A percentile compares a stretch with the other conserved stretches of the same genome.
Conservation (phyloP, 2,888 invertebrate species). For the Anthoptus insignis region DNA sequence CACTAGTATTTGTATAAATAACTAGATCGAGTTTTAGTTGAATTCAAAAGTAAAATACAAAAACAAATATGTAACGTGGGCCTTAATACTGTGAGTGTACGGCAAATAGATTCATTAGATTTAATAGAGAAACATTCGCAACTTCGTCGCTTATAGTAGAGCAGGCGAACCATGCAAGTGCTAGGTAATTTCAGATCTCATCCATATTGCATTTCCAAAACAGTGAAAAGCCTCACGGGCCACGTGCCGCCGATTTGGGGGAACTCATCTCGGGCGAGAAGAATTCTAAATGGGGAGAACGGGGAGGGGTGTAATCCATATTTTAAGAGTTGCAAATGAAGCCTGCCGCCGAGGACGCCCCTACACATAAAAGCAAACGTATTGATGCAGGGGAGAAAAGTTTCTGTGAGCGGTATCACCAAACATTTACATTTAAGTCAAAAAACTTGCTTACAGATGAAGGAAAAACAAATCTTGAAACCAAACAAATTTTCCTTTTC, state of each 20-base stretch:
- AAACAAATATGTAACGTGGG: too few species aligned
- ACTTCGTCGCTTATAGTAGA: not conserved
- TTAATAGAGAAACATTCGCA: not conserved
- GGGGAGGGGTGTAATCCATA: slow-evolving; percentile 31
- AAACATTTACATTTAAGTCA: too few species aligned
- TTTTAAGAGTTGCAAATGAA: slow-evolving; percentile 35
- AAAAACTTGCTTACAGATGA: not conserved
- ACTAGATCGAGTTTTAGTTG: too few species aligned
- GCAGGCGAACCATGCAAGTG: too few species aligned
- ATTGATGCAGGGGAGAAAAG: slow-evolving; percentile 14
- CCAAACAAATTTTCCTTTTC: too few species aligned
- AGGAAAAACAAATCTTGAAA: too few species aligned
- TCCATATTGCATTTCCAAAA: slow-evolving; percentile 13
- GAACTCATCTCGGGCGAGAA: slow-evolving; percentile 24
- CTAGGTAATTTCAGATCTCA: not conserved
- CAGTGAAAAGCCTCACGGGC: not conserved
- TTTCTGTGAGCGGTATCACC: not conserved
- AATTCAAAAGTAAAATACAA: too few species aligned
- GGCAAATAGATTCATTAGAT: not conserved
- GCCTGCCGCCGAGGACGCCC: slow-evolving; percentile 5
- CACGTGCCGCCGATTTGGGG: slow-evolving; percentile 19
- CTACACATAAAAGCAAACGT: slow-evolving; percentile 29
- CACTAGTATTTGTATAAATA: too few species aligned
- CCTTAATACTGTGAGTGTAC: too few species aligned
- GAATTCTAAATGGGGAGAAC: slow-evolving; percentile 25